Conservation (phyloP, 1,140 invertebrate species). For the Dendroctonus ponderosae region DNA sequence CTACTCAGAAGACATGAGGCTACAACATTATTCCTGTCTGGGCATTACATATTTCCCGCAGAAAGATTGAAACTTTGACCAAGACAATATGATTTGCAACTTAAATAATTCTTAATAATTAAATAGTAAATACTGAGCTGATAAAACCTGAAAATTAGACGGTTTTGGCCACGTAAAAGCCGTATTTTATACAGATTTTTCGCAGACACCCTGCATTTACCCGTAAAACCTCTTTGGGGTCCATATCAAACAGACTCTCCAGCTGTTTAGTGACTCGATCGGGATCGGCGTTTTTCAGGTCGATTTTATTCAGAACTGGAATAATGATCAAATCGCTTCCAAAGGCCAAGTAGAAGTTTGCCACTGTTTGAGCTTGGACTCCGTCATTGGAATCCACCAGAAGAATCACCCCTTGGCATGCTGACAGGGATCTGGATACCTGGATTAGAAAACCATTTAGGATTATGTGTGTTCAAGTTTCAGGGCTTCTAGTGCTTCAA, state of each 20-base stretch:
- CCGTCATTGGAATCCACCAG: slow-evolving; percentile 96
- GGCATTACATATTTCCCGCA: no score
- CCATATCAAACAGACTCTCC: slow-evolving; percentile 81
- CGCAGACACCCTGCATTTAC: slow-evolving; percentile 49
- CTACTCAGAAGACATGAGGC: no score
- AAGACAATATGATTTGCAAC: no score
- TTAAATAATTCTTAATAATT: no score
- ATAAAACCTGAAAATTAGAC: not conserved
- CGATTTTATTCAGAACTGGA: slow-evolving; percentile 96
- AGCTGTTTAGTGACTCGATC: slow-evolving; percentile 78
- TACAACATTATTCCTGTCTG: no score
- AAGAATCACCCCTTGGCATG: slow-evolving; percentile 93
- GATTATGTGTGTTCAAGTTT: no score
- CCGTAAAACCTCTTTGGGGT: slow-evolving; percentile 64
- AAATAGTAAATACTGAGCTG: no score
- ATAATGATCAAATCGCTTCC: slow-evolving; percentile 79
- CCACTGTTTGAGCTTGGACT: slow-evolving; percentile 96
- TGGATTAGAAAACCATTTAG: not conserved
- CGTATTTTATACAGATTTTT: not conserved
- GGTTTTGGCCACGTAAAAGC: not conserved
- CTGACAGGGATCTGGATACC: slow-evolving; percentile 79
- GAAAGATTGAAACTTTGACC: no score
- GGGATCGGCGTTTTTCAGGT: slow-evolving; percentile 87
- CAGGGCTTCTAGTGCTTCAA: no score
- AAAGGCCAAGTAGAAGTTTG: slow-evolving; percentile 93